phyloP scores from a whole-genome alignment of 1,140 invertebrate species.

The Penaeus vannamei region DNA sequence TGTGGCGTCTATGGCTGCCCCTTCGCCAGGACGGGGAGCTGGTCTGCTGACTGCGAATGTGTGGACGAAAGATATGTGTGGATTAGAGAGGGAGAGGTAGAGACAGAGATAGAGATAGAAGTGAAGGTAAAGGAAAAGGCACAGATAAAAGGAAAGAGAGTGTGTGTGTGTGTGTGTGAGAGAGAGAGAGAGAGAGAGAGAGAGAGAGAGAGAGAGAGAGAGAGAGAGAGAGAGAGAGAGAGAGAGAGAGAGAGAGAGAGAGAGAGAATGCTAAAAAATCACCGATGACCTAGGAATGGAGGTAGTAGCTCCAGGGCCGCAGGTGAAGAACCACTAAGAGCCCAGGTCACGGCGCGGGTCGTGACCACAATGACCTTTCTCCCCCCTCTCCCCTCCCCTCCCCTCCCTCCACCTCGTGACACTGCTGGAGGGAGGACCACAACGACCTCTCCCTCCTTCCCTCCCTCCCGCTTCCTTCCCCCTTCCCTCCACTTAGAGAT shows the following conservation, averaged over 20 bases:
- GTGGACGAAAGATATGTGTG: background rate
- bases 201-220: too few relatives aligned
- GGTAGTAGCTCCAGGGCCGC: background rate
- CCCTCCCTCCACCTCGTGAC: background rate
- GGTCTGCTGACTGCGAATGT: too few relatives aligned
- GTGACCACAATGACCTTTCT: background rate
- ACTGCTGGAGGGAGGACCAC: background rate
- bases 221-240: too few relatives aligned
- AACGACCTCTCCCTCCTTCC: background rate
- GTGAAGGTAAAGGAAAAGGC: background rate
- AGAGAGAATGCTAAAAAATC: too few relatives aligned
- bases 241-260: too few relatives aligned
- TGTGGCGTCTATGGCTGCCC: too few relatives aligned
- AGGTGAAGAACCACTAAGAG: slow-evolving; percentile 11
- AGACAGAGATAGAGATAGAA: background rate
- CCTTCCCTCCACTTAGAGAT: background rate
- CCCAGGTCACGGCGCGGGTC: background rate
- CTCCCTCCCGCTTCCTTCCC: background rate
- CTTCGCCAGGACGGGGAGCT: too few relatives aligned
- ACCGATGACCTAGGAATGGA: too few relatives aligned
- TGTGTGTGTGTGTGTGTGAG: too few relatives aligned
- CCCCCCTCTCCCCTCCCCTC: background rate
- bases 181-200: too few relatives aligned
- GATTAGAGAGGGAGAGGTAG: background rate
- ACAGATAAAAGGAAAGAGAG: background rate